phyloP scores from a whole-genome alignment of 2,113 vertebrate species.

The Oncorhynchus kisutch region DNA sequence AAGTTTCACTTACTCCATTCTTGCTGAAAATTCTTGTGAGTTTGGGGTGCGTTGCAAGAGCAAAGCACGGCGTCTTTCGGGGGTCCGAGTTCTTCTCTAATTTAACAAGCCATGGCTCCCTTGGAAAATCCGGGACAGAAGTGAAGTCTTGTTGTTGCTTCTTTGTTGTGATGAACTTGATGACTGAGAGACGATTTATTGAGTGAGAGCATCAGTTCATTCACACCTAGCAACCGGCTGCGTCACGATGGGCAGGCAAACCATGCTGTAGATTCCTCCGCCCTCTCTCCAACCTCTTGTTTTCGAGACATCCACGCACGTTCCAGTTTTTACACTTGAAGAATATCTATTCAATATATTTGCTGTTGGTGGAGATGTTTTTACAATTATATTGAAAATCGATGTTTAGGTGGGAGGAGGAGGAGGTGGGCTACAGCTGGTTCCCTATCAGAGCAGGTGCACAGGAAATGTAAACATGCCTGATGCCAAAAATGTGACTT shows the following conservation, averaged over 20 bases:
- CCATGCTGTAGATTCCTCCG: constrained; percentile 56
- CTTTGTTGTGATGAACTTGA: constrained; percentile 76
- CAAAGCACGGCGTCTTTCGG: constrained; percentile 74
- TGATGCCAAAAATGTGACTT: background rate
- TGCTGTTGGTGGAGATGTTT: background rate
- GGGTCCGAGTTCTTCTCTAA: constrained; percentile 44
- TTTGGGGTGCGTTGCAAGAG: constrained; percentile 78
- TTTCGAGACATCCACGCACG: constrained; percentile 12
- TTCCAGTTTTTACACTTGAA: background rate
- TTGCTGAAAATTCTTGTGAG: constrained; percentile 70
- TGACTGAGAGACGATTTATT: constrained; percentile 69
- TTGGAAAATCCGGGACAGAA: constrained; percentile 58
- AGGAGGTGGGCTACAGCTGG: background rate
- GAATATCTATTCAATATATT: background rate
- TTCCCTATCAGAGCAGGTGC: background rate
- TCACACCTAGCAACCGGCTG: constrained; percentile 81
- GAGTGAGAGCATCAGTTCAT: constrained; percentile 71
- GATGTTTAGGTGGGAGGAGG: background rate
- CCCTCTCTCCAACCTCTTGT: constrained; percentile 27
- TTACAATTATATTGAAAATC: background rate
- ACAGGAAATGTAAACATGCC: background rate
- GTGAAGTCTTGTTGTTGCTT: constrained; percentile 60
- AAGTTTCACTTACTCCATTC: constrained; percentile 79
- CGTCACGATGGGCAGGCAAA: constrained; percentile 61
- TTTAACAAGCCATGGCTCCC: constrained; percentile 76